Conservation (phyloP, 2,113 vertebrate genomes). For the Pangasianodon hypophthalmus region DNA sequence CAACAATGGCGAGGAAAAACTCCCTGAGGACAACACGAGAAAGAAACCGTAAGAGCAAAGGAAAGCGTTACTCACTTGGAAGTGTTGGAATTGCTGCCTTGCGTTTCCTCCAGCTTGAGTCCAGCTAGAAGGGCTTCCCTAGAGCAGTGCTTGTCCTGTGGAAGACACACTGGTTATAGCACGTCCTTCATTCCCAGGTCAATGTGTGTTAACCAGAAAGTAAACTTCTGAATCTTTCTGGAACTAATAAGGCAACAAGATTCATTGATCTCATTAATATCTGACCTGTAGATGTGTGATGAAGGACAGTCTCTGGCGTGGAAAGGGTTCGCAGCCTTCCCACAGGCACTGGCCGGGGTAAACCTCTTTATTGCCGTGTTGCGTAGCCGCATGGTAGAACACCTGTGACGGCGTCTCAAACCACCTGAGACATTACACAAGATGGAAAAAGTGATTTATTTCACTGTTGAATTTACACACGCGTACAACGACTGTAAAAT, state of each 20-base stretch:
- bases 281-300: conserved; percentile 96
- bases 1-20: no score
- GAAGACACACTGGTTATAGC: conserved; percentile 32
- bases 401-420: conserved; percentile 98
- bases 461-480: neutral
- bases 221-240: neutral
- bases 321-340: conserved; percentile 97
- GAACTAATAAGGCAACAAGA: neutral
- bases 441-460: neutral
- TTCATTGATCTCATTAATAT: neutral
- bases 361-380: conserved; percentile 90
- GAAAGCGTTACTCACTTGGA: conserved; percentile 74
- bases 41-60: neutral
- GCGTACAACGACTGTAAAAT: neutral
- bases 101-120: conserved; percentile 93
- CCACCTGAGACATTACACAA: conserved; percentile 78
- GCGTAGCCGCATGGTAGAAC: conserved; percentile 96
- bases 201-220: neutral
- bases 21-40: no score
- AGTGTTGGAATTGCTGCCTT: conserved; percentile 88
- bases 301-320: conserved; percentile 96
- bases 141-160: conserved; percentile 98
- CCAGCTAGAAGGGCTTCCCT: conserved; percentile 93
- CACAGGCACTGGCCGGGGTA: conserved; percentile 94
- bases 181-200: neutral